Evolutionary conservation across 2,797 vertebrate species (phyloP).

Genomic region (Sebastolobus altivelis): DNA sequence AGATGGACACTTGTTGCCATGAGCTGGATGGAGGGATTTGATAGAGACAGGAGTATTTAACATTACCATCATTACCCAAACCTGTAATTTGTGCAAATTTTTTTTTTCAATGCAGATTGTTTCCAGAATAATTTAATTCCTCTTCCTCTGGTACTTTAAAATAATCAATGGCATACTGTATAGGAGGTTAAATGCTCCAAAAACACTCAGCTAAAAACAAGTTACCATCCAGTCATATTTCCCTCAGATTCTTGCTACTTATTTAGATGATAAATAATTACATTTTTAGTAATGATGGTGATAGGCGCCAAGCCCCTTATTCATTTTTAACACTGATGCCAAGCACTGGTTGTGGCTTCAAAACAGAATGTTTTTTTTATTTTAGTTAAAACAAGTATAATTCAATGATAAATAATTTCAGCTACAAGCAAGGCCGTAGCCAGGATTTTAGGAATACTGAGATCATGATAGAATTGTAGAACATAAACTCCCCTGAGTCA

Average conservation of each 20-base stretch:
- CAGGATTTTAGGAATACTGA: not conserved
- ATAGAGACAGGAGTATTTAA: not conserved
- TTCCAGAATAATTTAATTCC: not conserved
- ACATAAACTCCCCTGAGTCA: not conserved
- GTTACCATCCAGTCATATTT: not conserved
- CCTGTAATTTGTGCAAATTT: too few relatives aligned
- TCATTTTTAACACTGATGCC: not conserved
- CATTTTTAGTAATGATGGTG: not conserved
- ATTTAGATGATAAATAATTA: not conserved
- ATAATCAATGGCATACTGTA: not conserved
- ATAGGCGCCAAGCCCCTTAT: not conserved
- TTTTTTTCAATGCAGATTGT: not conserved
- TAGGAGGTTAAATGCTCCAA: not conserved
- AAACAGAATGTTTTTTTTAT: not conserved
- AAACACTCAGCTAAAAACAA: not conserved
- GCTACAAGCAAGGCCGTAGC: not conserved
- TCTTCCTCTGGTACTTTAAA: not conserved
- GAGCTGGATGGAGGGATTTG: not conserved
- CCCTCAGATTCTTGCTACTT: not conserved
- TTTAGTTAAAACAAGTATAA: not conserved
- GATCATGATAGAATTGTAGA: not conserved
- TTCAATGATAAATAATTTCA: not conserved
- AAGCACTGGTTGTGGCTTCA: not conserved
- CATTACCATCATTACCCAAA: not conserved
- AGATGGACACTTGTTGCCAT: slow-evolving; percentile 22